phyloP scores from a whole-genome alignment of 2,888 invertebrate genomes.

The Zeuzera pyrina region DNA sequence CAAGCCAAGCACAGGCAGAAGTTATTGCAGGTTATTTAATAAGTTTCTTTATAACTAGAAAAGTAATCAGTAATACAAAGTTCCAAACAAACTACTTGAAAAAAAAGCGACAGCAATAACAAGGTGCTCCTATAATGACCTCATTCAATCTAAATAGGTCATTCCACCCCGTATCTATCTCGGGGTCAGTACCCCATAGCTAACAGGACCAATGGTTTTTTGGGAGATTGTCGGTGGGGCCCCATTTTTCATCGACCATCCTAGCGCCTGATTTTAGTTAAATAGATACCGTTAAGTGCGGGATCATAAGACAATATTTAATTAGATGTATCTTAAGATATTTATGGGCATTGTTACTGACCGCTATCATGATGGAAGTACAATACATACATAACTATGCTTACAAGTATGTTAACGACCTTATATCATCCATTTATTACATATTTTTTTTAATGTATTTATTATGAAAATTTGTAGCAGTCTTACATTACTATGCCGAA shows the following conservation, averaged over 20 bases:
- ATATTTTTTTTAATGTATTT: no score
- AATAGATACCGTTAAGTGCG: constrained; percentile 56
- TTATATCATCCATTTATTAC: no score
- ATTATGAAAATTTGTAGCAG: no score
- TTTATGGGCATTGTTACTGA: background rate
- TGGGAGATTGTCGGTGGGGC: constrained; percentile 32
- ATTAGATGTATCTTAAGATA: background rate
- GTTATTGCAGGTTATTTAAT: no score
- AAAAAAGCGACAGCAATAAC: constrained; percentile 1
- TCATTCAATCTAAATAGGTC: constrained; percentile 65
- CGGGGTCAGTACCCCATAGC: constrained; percentile 51
- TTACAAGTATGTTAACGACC: no score
- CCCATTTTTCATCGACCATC: constrained; percentile 63
- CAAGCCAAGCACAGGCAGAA: no score
- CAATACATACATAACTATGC: no score
- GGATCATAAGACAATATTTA: constrained; percentile 27
- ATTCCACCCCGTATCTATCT: constrained; percentile 50
- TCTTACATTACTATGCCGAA: no score
- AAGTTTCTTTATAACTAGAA: no score
- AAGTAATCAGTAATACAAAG: no score
- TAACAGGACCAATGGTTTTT: constrained; percentile 67
- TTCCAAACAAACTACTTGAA: background rate
- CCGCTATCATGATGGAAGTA: no score
- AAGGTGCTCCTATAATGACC: constrained; percentile 39
- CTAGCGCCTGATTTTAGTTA: constrained; percentile 58